Base-by-base conservation (phyloP, 2,113 vertebrate species). In the Strix uralensis region DNA sequence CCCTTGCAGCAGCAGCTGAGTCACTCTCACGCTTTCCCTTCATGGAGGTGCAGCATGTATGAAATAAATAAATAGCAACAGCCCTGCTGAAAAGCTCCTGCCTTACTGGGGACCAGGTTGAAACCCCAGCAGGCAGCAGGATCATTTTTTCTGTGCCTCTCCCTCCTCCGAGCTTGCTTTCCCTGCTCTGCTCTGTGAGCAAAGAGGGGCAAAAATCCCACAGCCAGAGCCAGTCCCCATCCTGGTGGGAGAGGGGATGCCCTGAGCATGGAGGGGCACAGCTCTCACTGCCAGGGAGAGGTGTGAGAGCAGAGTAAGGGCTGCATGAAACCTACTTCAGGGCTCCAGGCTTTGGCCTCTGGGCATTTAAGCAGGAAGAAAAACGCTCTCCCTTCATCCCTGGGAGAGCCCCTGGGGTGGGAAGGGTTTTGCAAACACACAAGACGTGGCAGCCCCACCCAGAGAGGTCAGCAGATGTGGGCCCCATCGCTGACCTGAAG, bases 171-270 rank as follows among this genome's bases (percentile, higher is more conserved):
- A 38, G 5, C 3, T 46, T 93, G 9, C 7, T 75, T 20, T 69
- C 27, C 54, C 34, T 67, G 23, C 18, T 54, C 11, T 63, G 10
- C 18, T 34, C 21, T 59, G 34, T 63, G 32, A 69, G 46, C 7
- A 75, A 81, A 89, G 38, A 36, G 51, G 7, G 22, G 5, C 4
- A 67, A 84, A 81, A 85, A 26, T 49, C 49, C 36, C 57, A 52
- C 0, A 0, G 15, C 55, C 4, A 23, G 0, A 0, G 15, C 18
- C 47, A 38, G 32, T 63, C 12, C 42, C 32, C 15, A 15, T 47
- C 20, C 49, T 63, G 14, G 10, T 25, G 36, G 27, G 40, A 72
- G 21, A 65, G 5, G 4, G 11, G 7, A 47, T 55, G 20, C 26
- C 26, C 52, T 55, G 57, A 42, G n/a, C 26, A 32, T 42, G 57